These are phyloP conservation scores for Andrena dorsata DNA, from an alignment of 2,888 invertebrate species.

Conservation along the genomic window DNA sequence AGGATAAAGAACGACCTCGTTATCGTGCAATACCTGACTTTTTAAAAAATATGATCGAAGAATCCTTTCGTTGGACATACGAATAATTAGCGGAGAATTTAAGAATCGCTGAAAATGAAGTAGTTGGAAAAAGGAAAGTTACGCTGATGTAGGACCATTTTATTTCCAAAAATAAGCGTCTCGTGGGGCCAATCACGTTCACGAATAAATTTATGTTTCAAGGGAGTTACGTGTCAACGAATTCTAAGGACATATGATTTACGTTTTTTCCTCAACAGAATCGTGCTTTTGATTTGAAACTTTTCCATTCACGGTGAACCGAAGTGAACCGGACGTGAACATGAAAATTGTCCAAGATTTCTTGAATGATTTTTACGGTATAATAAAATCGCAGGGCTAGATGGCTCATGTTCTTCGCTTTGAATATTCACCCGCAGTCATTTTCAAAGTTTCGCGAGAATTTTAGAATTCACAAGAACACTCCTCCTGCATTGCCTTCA, in stretches of 20 bases:
- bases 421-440: neutral
- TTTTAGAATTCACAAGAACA: conserved; percentile 10
- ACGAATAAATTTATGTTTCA: neutral
- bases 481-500: neutral
- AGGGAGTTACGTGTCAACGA: neutral
- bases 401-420: conserved; percentile 9
- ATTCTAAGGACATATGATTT: neutral
- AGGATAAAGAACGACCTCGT: conserved; percentile 26
- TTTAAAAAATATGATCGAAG: conserved; percentile 2
- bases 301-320: conserved; percentile 23
- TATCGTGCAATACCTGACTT: conserved; percentile 61
- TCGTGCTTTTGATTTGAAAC: conserved; percentile 26
- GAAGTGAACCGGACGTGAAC: conserved; percentile 6
- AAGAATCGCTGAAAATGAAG: no score
- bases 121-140: conserved; percentile 27
- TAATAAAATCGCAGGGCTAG: conserved; percentile 8
- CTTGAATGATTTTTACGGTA: neutral
- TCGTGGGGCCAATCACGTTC: neutral
- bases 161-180: conserved; percentile 30
- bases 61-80: conserved; percentile 7
- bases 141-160: conserved; percentile 26
- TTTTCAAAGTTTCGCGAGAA: neutral
- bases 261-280: conserved; percentile 38
- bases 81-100: neutral
- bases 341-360: neutral